Percentiles rank a stretch among this genome's conserved stretches.
These are phyloP conservation scores for Daboia siamensis DNA, from an alignment of 2,113 vertebrate genomes.

Conservation along the genomic window DNA sequence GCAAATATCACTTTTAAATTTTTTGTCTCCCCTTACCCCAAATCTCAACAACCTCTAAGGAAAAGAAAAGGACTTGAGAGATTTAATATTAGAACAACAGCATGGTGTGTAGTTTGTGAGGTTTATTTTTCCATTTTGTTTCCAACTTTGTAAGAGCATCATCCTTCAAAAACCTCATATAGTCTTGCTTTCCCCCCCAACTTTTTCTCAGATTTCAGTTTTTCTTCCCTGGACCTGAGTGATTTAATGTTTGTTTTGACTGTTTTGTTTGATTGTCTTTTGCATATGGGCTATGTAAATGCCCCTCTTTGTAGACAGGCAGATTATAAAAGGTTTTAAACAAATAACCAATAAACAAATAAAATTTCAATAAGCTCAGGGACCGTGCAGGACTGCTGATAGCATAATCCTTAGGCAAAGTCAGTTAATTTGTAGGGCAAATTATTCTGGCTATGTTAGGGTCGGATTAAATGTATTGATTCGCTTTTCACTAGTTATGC, in stretches of 20 bases:
- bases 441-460: neutral
- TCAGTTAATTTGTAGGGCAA: slow-evolving; percentile 4
- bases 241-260: neutral
- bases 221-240: neutral
- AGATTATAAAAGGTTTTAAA: slow-evolving; percentile 17
- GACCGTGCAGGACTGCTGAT: neutral
- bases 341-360: slow-evolving; percentile 22
- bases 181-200: neutral
- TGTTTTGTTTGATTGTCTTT: slow-evolving; percentile 11
- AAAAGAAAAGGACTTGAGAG: neutral
- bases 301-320: neutral
- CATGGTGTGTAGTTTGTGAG: neutral
- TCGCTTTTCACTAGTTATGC: neutral
- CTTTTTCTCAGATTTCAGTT: neutral
- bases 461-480: neutral
- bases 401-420: slow-evolving; percentile 10
- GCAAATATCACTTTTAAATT: neutral
- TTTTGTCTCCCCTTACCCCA: too few species aligned
- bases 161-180: neutral
- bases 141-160: neutral
- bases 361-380: neutral
- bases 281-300: slow-evolving; percentile 20
- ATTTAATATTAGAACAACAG: neutral
- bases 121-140: neutral
- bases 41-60: neutral